Percentiles rank a stretch among this genome's conserved stretches.
phyloP scores from a whole-genome alignment of 2,888 invertebrate genomes.

The Pinctada fucata region DNA sequence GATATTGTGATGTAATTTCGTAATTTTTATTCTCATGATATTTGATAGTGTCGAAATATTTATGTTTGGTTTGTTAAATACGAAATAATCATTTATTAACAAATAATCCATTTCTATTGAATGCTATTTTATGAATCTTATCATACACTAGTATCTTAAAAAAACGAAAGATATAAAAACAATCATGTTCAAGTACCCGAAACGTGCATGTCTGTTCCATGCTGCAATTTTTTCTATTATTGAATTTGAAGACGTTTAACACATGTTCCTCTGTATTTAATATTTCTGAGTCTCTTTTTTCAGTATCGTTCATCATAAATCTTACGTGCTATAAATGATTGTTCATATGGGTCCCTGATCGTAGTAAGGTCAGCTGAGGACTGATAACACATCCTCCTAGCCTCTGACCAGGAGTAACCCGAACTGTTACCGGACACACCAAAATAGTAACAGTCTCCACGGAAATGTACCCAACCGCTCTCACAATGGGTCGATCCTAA shows the following conservation, averaged over 20 bases:
- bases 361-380: constrained; percentile 47
- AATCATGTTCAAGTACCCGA: too few species aligned
- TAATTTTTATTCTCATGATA: too few species aligned
- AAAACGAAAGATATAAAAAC: not conserved
- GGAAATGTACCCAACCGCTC: constrained; percentile 48
- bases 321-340: constrained; percentile 54
- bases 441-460: constrained; percentile 54
- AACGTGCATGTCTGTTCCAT: too few species aligned
- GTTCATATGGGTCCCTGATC: constrained; percentile 54
- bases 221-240: too few species aligned
- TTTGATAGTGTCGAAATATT: too few species aligned
- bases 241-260: too few species aligned
- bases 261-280: too few species aligned
- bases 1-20: too few species aligned
- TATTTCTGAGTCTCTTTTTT: not conserved
- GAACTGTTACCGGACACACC: constrained; percentile 50
- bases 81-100: not conserved
- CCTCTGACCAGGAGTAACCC: constrained; percentile 50
- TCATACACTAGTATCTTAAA: too few species aligned
- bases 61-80: not conserved
- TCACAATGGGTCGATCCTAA: constrained; percentile 42
- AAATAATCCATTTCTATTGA: not conserved
- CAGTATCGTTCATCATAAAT: not conserved
- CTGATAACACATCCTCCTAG: constrained; percentile 44
- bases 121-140: too few species aligned